Percentiles rank a stretch among this genome's conserved stretches.
phyloP scores from a whole-genome alignment of 2,888 invertebrate species.

The Drosophila austrosaltans region DNA sequence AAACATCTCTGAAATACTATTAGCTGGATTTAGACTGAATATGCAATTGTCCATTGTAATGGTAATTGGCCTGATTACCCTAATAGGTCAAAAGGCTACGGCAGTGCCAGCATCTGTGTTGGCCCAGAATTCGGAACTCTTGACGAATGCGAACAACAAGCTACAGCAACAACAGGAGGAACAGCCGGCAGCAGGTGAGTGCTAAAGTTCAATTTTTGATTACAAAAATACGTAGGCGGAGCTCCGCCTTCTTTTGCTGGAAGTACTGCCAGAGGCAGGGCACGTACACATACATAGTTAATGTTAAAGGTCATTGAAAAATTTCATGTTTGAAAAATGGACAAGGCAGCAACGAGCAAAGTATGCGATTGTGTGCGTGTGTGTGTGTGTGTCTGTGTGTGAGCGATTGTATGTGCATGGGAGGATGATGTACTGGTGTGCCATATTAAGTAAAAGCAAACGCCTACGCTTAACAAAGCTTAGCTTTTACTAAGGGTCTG shows the following conservation, averaged over 20 bases:
- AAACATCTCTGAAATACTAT: neutral
- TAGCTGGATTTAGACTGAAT: conserved; percentile 26
- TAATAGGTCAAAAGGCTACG: conserved; percentile 59
- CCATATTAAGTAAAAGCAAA: conserved; percentile 57
- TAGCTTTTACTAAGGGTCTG: conserved; percentile 23
- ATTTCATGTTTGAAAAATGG: conserved; percentile 69
- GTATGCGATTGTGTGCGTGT: conserved; percentile 21
- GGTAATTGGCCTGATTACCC: conserved; percentile 61
- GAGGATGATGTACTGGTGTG: conserved; percentile 45
- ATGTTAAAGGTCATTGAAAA: conserved; percentile 75
- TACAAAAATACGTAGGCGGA: conserved; percentile 47
- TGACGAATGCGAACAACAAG: conserved; percentile 72
- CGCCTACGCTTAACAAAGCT: conserved; percentile 54
- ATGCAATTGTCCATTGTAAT: conserved; percentile 54
- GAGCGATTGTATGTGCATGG: conserved; percentile 35
- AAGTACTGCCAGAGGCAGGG: conserved; percentile 13
- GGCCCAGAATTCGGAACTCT: conserved; percentile 81
- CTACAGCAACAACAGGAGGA: conserved; percentile 59
- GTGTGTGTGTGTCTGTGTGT: conserved; percentile 33
- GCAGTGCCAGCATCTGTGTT: conserved; percentile 83
- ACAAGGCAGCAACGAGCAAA: conserved; percentile 34
- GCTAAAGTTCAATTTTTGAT: conserved; percentile 59
- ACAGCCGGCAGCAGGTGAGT: conserved; percentile 70
- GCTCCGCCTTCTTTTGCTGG: conserved; percentile 44
- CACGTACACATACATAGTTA: conserved; percentile 49